Evolutionary conservation across 2,888 invertebrate genomes (phyloP).

Genomic region (Metacarcinus magister): DNA sequence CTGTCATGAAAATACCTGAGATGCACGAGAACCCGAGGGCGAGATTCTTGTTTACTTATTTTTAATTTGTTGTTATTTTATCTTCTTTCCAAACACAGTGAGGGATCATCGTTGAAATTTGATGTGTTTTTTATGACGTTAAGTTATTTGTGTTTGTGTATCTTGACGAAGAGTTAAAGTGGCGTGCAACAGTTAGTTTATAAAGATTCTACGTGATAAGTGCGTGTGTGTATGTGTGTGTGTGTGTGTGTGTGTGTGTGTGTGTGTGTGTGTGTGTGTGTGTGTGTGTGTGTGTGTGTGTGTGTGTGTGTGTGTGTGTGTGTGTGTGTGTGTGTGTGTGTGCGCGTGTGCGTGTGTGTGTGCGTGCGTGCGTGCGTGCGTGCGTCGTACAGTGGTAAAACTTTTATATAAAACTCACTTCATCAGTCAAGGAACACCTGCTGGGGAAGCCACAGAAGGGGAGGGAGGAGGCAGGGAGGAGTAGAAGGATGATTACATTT

Average conservation of each 20-base stretch:
- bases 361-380: neutral
- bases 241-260: slow-evolving; percentile 59
- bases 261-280: slow-evolving; percentile 64
- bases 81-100: neutral
- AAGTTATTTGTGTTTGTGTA: neutral
- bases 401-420: neutral
- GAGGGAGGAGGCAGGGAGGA: neutral
- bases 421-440: neutral
- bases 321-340: neutral
- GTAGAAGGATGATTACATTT: neutral
- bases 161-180: neutral
- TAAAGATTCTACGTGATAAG: neutral
- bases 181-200: neutral
- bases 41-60: neutral
- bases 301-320: slow-evolving; percentile 43
- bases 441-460: neutral
- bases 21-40: neutral
- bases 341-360: neutral
- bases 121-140: neutral
- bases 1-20: slow-evolving; percentile 31
- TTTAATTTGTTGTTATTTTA: neutral
- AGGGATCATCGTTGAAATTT: neutral
- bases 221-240: slow-evolving; percentile 61
- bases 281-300: slow-evolving; percentile 64
- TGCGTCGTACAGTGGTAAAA: neutral